These are phyloP conservation scores for Himalopsyche tibetana DNA, from an alignment of 2,888 invertebrate species.

Conservation along the genomic window DNA sequence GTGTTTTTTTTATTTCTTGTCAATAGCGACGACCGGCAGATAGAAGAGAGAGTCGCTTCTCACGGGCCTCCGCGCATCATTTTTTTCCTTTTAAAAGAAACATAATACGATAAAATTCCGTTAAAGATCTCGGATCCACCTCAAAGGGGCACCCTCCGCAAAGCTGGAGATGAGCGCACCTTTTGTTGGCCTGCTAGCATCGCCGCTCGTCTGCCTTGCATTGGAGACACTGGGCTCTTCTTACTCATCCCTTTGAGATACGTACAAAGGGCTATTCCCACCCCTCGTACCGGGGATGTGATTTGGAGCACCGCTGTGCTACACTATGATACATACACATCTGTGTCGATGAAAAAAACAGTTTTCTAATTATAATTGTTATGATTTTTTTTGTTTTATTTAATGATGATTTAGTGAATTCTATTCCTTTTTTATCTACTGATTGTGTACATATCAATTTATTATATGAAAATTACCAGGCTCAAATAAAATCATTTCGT, in stretches of 20 bases:
- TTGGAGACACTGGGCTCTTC: constrained; percentile 36
- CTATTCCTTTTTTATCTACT: too few relatives aligned
- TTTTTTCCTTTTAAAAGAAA: constrained; percentile 53
- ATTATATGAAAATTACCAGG: too few relatives aligned
- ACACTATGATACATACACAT: constrained; percentile 23
- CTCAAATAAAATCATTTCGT: too few relatives aligned
- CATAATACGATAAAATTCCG: constrained; percentile 65
- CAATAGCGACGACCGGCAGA: constrained; percentile 32
- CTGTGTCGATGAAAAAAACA: constrained; percentile 6
- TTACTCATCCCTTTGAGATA: constrained; percentile 62
- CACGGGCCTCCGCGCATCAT: constrained; percentile 50
- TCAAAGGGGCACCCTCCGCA: constrained; percentile 53
- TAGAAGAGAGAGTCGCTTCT: constrained; percentile 52
- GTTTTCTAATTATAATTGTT: background rate
- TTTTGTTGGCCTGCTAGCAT: constrained; percentile 58
- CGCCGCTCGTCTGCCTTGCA: constrained; percentile 27
- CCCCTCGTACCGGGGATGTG: constrained; percentile 9
- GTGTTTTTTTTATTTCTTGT: constrained; percentile 17
- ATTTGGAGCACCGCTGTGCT: constrained; percentile 24
- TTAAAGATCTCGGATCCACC: constrained; percentile 64
- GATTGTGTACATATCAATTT: too few relatives aligned
- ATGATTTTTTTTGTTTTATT: too few relatives aligned
- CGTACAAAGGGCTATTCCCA: constrained; percentile 59
- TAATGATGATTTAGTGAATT: too few relatives aligned
- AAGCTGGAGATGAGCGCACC: constrained; percentile 59